Base-by-base conservation (phyloP, 2,797 vertebrate genomes). In the Hypotaenidia philippensis region DNA sequence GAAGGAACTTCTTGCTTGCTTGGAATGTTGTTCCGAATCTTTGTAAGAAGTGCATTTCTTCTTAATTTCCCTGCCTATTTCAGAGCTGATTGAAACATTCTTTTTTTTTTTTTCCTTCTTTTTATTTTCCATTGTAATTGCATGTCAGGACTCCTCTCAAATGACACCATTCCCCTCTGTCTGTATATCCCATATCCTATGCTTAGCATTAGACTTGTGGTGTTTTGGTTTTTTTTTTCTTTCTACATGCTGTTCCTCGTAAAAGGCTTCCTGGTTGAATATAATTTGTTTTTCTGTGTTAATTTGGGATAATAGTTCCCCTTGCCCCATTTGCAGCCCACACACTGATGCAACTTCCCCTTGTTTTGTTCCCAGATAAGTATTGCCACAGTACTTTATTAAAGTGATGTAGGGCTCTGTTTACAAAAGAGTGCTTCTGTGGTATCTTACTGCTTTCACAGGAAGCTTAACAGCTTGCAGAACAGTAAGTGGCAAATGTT, bases 401-500 rank as follows among this genome's bases (percentile, higher is more conserved):
- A 82, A 90, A 95, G 87, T 79, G 22, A 89, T 97, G 82, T 85
- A 84, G 94, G 85, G 64, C 93, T 91, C 68, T 94, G 88, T 93
- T 97, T 93, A 89, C 92, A 75, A 85, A 95, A 96, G 90, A 89
- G 65, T 83, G 70, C 36, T 91, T 91, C 94, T 96, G 89, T 83
- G 92, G 87, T 96, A 82, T 95, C 77, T 93, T 79, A 77, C 65
- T 89, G 91, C 95, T 96, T 95, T 90, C 95, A 86, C 94, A 88
- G 96, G 94, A 97, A 96, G 93, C 89, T 87, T 94, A 97, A 87
- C 95, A 96, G 92, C 87, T 97, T 93, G 87, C 83, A 90, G 93
- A 96, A 95, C 93, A 95, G 87, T 79, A 95, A 97, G 87, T 96
- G 95, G 90, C 89, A 95, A 97, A 93, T 97, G 65, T 97, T 97